Percentiles rank a stretch among this genome's conserved stretches.
Evolutionary conservation across 30 jellyfish, hydroid and myxozoan species (phyloP).

Genomic region (Pseudorhiza aurosa): DNA sequence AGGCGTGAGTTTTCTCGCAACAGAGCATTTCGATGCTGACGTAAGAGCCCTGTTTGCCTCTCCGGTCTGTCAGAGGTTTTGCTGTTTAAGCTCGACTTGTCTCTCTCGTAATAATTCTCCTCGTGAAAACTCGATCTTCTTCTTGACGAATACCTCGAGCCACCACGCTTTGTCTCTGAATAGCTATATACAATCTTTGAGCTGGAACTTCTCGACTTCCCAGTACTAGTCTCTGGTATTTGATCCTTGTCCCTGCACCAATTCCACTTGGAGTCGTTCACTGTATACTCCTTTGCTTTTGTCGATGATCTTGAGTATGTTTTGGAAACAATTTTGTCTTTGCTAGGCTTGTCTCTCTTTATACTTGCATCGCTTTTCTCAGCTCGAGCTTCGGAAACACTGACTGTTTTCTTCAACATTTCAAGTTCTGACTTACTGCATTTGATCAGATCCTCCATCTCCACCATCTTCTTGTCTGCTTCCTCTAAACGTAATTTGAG

Average conservation of each 20-base stretch:
- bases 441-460: constrained; percentile 56
- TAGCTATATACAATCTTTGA: constrained; percentile 21
- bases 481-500: constrained; percentile 13
- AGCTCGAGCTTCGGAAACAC: constrained; percentile 27
- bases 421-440: constrained; percentile 60
- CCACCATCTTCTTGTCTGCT: constrained; percentile 55
- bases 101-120: constrained; percentile 12
- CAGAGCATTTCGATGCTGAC: constrained; percentile 89
- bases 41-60: constrained; percentile 66
- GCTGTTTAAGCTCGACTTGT: constrained; percentile 2
- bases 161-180: constrained; percentile 29
- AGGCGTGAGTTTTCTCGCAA: constrained; percentile 82
- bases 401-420: constrained; percentile 37
- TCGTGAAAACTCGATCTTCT: background rate
- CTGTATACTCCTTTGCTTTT: constrained; percentile 13
- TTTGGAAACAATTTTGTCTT: background rate
- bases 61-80: constrained; percentile 50
- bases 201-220: constrained; percentile 2
- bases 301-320: background rate
- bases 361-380: background rate
- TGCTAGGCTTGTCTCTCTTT: background rate
- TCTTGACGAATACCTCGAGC: constrained; percentile 15
- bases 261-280: constrained; percentile 8
- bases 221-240: background rate
- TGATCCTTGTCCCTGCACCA: constrained; percentile 34